Evolutionary conservation across 2,888 invertebrate species (phyloP).

Genomic region (Gymnosoma rotundatum): DNA sequence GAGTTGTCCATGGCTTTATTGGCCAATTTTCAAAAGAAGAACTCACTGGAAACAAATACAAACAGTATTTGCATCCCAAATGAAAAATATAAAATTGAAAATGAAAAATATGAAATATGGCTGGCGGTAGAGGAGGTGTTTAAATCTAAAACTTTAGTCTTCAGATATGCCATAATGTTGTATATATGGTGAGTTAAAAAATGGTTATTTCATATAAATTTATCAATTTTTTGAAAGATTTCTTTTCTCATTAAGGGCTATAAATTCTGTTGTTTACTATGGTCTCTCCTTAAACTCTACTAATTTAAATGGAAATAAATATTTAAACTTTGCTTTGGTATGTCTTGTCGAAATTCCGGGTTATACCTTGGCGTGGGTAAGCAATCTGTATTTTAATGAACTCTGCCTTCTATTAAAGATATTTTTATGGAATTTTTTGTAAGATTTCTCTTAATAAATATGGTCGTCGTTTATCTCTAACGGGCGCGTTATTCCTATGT

Average conservation of each 20-base stretch:
- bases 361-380: slow-evolving; percentile 83
- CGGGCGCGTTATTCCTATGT: slow-evolving; percentile 83
- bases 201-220: neutral
- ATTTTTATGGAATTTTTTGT: neutral
- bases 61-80: neutral
- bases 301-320: slow-evolving; percentile 86
- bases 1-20: slow-evolving; percentile 82
- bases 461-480: slow-evolving; percentile 83
- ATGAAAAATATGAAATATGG: slow-evolving; percentile 78
- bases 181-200: slow-evolving; percentile 82
- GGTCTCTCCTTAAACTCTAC: slow-evolving; percentile 87
- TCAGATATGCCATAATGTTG: slow-evolving; percentile 82
- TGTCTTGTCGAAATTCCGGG: slow-evolving; percentile 85
- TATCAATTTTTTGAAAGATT: neutral
- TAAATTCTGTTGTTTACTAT: slow-evolving; percentile 87
- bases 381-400: slow-evolving; percentile 31
- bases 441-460: slow-evolving; percentile 83
- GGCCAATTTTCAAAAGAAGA: slow-evolving; percentile 80
- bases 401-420: neutral
- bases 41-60: neutral
- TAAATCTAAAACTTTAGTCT: slow-evolving; percentile 82
- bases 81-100: slow-evolving; percentile 13
- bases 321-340: slow-evolving; percentile 86
- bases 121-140: slow-evolving; percentile 82
- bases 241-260: slow-evolving; percentile 81